Base-by-base conservation (phyloP, 2,113 vertebrate genomes). In the Corythornis madagascariensis region DNA sequence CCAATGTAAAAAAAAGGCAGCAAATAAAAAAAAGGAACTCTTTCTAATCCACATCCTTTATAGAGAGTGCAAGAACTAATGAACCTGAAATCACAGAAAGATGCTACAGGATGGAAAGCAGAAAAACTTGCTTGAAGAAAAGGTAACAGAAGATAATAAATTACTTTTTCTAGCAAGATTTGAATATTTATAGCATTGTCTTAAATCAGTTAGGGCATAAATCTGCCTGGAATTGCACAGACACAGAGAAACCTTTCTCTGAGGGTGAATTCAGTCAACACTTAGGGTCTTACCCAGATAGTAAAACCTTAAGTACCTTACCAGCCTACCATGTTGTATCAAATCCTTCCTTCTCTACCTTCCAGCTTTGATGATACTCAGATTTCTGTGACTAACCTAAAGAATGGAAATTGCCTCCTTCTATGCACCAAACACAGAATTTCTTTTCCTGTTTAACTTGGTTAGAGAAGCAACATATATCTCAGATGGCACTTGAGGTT, bases 331-430 rank as follows among this genome's bases (percentile, higher is more conserved):
- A 16, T 60, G 84, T 25, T 17, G 9, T 9, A 28, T 0, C 16
- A 82, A 57, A 60, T 22, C 29, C 12, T 60, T 45, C 21, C 13
- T 56, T 88, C 63, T 53, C 29, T 33, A 8, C 11, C 25, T 87
- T 21, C 31, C 70, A 66, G 7, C 8, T 55, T 24, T 35, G 10
- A n/a, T 16, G 40, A 38, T 38, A 7, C n/a, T 65, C 63, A 57
- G 35, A 17, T 65, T 69, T 13, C 5, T 16, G 7, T 47, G 29
- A 9, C 7, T 22, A 81, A 60, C 0, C 0, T 2, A 74, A 75
- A 72, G 45, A 48, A 35, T 24, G 17, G 38, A 64, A 88, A 72
- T 24, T 0, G 0, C 29, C 20, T 75, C 33, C n/a, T 66, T 66
- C 61, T 33, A 75, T 35, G 20, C 21, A 57, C 18, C 60, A 57